Base-by-base conservation (phyloP, 2,888 invertebrate genomes). In the Himalopsyche japonica region DNA sequence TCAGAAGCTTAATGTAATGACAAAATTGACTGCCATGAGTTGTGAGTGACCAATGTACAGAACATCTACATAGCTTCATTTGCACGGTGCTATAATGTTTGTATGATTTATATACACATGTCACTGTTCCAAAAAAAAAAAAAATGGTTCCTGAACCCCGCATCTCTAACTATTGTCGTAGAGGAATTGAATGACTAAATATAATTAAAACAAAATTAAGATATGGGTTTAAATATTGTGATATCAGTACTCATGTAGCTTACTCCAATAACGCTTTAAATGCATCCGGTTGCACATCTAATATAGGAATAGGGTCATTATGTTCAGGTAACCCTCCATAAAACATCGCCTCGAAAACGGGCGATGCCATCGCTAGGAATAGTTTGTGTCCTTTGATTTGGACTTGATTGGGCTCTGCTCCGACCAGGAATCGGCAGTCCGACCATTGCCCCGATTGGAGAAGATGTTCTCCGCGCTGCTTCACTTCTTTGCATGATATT, bases 291-390 rank as follows among this genome's bases (percentile, higher is more conserved):
- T 97, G 96, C 1, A 97, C 96, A 89, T 97, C 97, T 48, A 95
- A 93, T 88, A 97, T 97, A 0, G 94, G 94, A 88, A 97, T 96
- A 0, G 96, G 95, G 87, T 94, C 94, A 86, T 93, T 93, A 80
- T 95, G 95, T 88, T 97, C 96, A 0, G 96, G 95, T 93, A 97
- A 94, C 32, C 95, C 95, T 0, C 97, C 97, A 88, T 93, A 97
- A 89, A 97, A 97, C 97, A 97, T 97, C 0, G 96, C 95, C 89
- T 97, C 97, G 89, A 97, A 97, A 0, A 97, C 97, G 0, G 97
- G 97, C 86, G 97, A 97, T 0, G 96, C 95, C 96, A 97, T 97
- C 0, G 97, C 97, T 82, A 97, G 90, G 85, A 97, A 93, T 47
- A 97, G 90, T 89, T 96, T 97, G 89, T 97, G 97, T 0, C 95